Conservation (phyloP, 2,888 invertebrate genomes). For the Hypercompe scribonia region DNA sequence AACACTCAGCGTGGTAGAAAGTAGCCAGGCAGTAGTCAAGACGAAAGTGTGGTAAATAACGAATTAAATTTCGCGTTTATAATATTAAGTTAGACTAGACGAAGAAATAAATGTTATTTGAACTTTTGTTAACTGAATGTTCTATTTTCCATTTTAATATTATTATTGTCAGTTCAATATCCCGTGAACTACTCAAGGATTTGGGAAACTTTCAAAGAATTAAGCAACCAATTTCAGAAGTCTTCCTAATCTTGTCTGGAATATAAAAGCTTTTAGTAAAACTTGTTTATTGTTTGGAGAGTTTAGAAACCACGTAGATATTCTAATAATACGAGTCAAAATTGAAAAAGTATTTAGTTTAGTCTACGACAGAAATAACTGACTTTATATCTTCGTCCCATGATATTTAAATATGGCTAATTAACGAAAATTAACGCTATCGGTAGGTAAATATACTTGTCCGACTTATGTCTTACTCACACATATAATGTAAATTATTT, state of each 20-base stretch:
- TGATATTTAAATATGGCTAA: no score
- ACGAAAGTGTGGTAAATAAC: no score
- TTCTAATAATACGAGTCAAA: background rate
- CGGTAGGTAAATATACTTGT: no score
- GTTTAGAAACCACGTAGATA: background rate
- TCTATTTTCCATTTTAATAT: background rate
- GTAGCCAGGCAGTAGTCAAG: no score
- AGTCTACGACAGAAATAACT: background rate
- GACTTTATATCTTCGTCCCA: background rate
- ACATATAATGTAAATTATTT: no score
- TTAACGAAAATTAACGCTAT: no score
- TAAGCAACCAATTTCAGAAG: slow-evolving; percentile 15
- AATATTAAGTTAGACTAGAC: no score
- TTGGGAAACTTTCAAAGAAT: slow-evolving; percentile 19
- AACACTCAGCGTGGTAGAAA: no score
- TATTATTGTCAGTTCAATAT: slow-evolving; percentile 14
- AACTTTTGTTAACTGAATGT: background rate
- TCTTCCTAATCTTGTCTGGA: background rate
- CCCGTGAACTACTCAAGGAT: slow-evolving; percentile 16
- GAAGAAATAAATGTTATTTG: no score
- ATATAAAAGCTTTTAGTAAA: background rate
- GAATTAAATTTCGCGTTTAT: no score
- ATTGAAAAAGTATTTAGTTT: background rate
- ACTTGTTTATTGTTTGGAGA: background rate
- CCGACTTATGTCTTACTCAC: no score